Conservation (phyloP, 2,888 invertebrate species). For the Caenorhabditis uteleia region DNA sequence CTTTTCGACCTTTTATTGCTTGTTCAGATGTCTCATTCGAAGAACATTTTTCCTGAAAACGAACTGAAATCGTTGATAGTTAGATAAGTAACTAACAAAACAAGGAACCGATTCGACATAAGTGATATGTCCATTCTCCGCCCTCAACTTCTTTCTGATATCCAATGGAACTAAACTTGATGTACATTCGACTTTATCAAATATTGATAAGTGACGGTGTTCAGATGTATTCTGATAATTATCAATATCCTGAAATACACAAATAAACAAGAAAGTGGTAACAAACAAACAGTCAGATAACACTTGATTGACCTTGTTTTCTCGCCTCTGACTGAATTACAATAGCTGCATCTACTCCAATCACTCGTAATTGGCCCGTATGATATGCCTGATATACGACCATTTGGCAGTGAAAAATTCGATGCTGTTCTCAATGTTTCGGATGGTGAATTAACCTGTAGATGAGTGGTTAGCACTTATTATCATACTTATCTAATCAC, state of each 20-base stretch:
- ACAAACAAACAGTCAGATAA: no score
- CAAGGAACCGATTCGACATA: slow-evolving; percentile 19
- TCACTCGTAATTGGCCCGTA: slow-evolving; percentile 11
- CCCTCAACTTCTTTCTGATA: slow-evolving; percentile 19
- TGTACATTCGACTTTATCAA: slow-evolving; percentile 28
- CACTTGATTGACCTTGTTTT: slow-evolving; percentile 30
- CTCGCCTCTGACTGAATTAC: slow-evolving; percentile 38
- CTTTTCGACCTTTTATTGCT: slow-evolving; percentile 20
- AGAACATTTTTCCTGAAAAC: slow-evolving; percentile 25
- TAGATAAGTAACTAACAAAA: slow-evolving; percentile 2
- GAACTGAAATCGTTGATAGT: no score
- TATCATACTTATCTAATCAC: not conserved
- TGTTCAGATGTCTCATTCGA: slow-evolving; percentile 17
- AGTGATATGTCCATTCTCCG: slow-evolving; percentile 9
- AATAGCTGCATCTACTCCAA: slow-evolving; percentile 42
- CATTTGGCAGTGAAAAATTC: no score
- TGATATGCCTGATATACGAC: no score
- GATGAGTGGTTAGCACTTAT: no score
- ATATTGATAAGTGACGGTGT: slow-evolving; percentile 4
- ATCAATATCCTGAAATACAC: no score
- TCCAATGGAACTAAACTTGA: slow-evolving; percentile 38
- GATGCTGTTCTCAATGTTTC: no score
- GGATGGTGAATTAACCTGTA: no score
- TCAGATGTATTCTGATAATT: not conserved
- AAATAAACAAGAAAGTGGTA: no score